Conservation (phyloP, 2,113 vertebrate species). For the Gnathochromis pfefferi region DNA sequence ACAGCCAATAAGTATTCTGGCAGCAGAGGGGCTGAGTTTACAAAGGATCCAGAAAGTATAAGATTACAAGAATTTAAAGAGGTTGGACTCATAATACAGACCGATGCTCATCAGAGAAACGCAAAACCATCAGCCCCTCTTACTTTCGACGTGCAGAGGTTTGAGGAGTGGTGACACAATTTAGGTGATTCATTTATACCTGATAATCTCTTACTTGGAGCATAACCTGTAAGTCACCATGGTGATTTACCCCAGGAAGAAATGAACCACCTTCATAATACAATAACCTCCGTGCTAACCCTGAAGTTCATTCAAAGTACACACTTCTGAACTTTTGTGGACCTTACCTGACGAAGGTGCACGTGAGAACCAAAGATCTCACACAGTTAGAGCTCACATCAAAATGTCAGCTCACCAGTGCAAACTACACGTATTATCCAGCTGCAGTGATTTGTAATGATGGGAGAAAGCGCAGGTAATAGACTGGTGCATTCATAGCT, state of each 20-base stretch:
- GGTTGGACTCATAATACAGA: neutral
- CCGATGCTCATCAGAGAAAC: neutral
- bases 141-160: neutral
- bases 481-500: neutral
- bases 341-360: neutral
- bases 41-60: neutral
- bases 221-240: neutral
- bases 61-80: neutral
- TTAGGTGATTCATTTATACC: neutral
- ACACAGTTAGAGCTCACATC: neutral
- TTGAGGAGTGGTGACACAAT: neutral
- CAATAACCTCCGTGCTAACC: neutral
- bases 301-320: neutral
- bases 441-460: neutral
- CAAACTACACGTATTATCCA: neutral
- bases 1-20: neutral
- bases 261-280: neutral
- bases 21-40: neutral
- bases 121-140: neutral
- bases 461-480: neutral
- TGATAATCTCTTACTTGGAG: neutral
- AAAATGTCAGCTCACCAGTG: neutral
- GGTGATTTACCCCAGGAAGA: neutral
- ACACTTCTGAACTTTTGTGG: neutral
- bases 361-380: neutral